Evolutionary conservation across 2,113 vertebrate species (phyloP), one percentile per base, ranked within the genome.

Genomic region (Cinclus mexicanus): DNA sequence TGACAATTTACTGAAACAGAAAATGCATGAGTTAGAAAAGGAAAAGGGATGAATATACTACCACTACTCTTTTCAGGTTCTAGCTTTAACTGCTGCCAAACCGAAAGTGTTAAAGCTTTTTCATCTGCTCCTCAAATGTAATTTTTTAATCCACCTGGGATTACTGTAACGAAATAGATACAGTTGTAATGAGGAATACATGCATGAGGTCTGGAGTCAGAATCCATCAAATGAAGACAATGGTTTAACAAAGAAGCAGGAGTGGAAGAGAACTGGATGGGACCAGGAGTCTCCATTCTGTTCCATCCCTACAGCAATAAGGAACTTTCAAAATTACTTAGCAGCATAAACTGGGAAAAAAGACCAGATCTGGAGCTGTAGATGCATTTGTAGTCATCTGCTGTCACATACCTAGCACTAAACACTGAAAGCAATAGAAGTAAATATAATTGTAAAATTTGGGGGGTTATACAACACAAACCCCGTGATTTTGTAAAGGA

Each of bases 141-240:
- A 89, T 87, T 94, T 93, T 67, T 53, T 82, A 94, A 88, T 69
- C 69, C 89, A 86, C 53, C 65, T 75, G 74, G 67, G 85, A 89
- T 52, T 77, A 74, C 39, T 47, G 31, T 44, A 85, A 93, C 81
- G 64, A 93, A 90, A 94, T 37, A 17, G 9, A 53, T 53, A 90
- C 22, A 72, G 37, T 7, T 81, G 61, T 55, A 65, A 87, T 35
- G 55, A 87, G 44, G 63, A 91, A 85, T 50, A 39, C 33, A 67
- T 6, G 41, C 33, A 31, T 22, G 46, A 90, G 35, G 14, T 65
- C 42, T 87, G 71, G 49, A 89, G 92, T 68, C 67, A 55, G 57
- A 91, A 94, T 50, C 77, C 64, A 89, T 23, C 70, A 87, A 47
- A 79, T 39, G 24, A 78, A 83, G 31, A 35, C 56, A 85, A 68